phyloP scores from a whole-genome alignment of 2,888 invertebrate genomes.

The Archaeoteleia sp. region DNA sequence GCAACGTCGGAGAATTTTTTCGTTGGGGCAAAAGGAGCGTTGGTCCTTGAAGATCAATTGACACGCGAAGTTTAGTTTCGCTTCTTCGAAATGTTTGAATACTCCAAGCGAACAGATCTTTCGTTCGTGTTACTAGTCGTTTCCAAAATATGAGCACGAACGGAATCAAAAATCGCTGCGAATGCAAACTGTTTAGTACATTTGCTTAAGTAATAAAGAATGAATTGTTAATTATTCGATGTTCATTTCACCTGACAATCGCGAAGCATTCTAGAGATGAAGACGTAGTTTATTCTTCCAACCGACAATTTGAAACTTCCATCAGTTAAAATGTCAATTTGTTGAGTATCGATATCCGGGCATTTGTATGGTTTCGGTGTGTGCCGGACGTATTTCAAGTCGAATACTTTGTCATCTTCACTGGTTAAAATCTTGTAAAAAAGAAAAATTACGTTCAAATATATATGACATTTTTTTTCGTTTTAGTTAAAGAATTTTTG shows the following conservation, averaged over 20 bases:
- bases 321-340: slow-evolving; percentile 79
- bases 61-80: slow-evolving; percentile 78
- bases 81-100: slow-evolving; percentile 76
- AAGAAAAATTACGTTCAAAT: too few relatives aligned
- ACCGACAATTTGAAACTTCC: slow-evolving; percentile 83
- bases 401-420: slow-evolving; percentile 87
- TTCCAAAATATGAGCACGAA: slow-evolving; percentile 67
- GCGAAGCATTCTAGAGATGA: slow-evolving; percentile 80
- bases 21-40: slow-evolving; percentile 86
- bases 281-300: slow-evolving; percentile 83
- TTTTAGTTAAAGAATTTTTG: too few relatives aligned
- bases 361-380: slow-evolving; percentile 78
- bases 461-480: too few relatives aligned
- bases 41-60: slow-evolving; percentile 83
- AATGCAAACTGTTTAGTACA: slow-evolving; percentile 11
- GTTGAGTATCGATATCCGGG: slow-evolving; percentile 75
- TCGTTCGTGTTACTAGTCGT: slow-evolving; percentile 49
- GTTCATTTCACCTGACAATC: slow-evolving; percentile 81
- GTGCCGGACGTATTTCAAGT: slow-evolving; percentile 85
- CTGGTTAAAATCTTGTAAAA: slow-evolving; percentile 81
- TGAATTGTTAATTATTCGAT: slow-evolving; percentile 15
- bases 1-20: slow-evolving; percentile 84
- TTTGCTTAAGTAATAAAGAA: not conserved
- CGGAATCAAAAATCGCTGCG: slow-evolving; percentile 78
- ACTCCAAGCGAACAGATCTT: slow-evolving; percentile 61